Evolutionary conservation across 2,888 invertebrate species (phyloP).

Genomic region (Linnaemya vulpina): DNA sequence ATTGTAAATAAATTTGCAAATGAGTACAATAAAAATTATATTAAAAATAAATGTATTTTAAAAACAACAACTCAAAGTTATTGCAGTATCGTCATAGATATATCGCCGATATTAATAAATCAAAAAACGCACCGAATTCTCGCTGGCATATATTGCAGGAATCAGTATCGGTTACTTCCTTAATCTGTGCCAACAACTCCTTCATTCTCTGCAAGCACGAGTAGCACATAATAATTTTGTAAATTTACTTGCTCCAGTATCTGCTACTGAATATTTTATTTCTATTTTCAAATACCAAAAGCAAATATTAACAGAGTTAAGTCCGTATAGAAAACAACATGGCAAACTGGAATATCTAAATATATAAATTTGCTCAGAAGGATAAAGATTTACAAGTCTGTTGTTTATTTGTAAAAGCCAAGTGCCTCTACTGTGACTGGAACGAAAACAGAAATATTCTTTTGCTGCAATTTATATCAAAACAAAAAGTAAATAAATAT

Average conservation of each 20-base stretch:
- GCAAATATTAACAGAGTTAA: conserved; percentile 5
- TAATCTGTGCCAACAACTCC: neutral
- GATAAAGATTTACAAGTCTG: conserved; percentile 26
- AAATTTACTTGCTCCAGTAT: neutral
- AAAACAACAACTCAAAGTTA: too few relatives aligned
- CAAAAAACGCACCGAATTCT: too few relatives aligned
- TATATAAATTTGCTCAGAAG: conserved; percentile 1
- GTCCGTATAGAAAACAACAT: neutral
- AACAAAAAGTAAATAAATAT: conserved; percentile 21
- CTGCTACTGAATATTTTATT: neutral
- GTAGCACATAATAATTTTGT: neutral
- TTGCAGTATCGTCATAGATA: too few relatives aligned
- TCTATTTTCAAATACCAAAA: neutral
- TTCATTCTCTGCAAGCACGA: neutral
- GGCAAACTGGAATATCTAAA: neutral
- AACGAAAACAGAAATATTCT: neutral
- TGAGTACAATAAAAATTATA: too few relatives aligned
- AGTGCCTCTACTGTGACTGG: neutral
- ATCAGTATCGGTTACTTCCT: too few relatives aligned
- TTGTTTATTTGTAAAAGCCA: conserved; percentile 41
- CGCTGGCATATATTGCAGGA: too few relatives aligned
- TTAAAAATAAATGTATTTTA: too few relatives aligned
- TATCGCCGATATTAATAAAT: too few relatives aligned
- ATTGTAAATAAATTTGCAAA: too few relatives aligned
- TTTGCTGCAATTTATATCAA: conserved; percentile 14